Base-by-base conservation (phyloP, 1,140 invertebrate species). In the Xylocopa sonorina region DNA sequence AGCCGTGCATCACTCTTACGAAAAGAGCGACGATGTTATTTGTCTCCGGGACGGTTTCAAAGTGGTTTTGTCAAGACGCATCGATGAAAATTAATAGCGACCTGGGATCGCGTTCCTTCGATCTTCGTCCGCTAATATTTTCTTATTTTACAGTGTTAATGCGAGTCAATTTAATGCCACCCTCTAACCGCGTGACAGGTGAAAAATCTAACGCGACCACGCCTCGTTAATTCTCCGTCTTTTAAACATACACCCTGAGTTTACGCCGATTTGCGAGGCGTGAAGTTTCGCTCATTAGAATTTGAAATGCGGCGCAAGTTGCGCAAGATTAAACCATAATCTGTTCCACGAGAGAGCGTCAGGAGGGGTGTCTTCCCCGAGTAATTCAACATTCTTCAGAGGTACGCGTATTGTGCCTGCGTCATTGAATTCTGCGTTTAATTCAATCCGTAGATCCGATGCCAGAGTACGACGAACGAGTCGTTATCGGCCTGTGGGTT, bases 51-150 rank as follows among this genome's bases (percentile, higher is more conserved):
- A 84, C 83, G 55, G 72, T 80, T 58, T 80, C 82, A 67, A 72
- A 76, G 71, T 80, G 71, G 83, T 83, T 84, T 80, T 76, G 83
- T 83, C 81, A 48, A 84, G 78, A 6, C 27, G 79, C 62, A 76
- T 84, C 83, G 78, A 84, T 84, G 82, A 66, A 64, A 84, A 84
- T 69, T 74, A 84, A 84, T 83, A 73, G 64, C 34, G 74, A 16
- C 14, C 9, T 79, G 63, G 63, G 50, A 53, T 53, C 50, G 50
- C 16, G 62, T 62, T 63, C 82, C 57, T 55, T 81, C 79, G 66
- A 69, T 83, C 81, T 81, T 83, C 66, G 58, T 41, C 81, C 63
- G 41, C 14, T 57, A 27, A 41, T 46, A 71, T 66, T 71, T 77
- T 55, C 57, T 67, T 62, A 83, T 80, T 83, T 71, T 41, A 80